Evolutionary conservation across 1,140 invertebrate species (phyloP), one percentile per base, ranked within the genome.

Genomic region (Camponotus pennsylvanicus): DNA sequence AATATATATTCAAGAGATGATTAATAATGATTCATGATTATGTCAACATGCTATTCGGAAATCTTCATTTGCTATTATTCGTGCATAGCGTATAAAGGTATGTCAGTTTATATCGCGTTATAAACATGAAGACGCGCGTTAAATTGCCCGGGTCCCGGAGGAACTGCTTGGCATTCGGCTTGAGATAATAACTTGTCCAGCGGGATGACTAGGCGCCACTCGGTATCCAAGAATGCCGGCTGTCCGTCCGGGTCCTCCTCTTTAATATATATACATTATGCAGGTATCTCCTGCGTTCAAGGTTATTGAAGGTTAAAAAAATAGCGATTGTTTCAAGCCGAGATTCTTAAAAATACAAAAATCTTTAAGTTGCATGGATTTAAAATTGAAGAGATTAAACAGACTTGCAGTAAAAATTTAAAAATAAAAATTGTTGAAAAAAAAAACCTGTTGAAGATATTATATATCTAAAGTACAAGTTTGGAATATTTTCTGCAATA

Each of bases 181-280:
- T 79, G 89, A 94, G 93, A 94, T 94, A 93, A 94, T 93, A 93
- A 94, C 88, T 93, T 88, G 92, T 91, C 86, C 86, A 70, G 55
- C 59, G 49, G 70, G 89, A 92, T 91, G 88, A 92, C 89, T 93
- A 92, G 93, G 92, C 93, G 92, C 91, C 93, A 91, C 80, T 89
- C 90, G 89, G 70, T 90, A 91, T 91, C 88, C 92, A 92, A 90
- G 91, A 94, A 94, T 93, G 92, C 86, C 89, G 92, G 21, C 67
- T 49, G 85, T 75, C 79, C 63, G 55, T 64, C 18, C 85, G 32
- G 34, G 32, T 89, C 69, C 57, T 87, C 37, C 55, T 52, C 37
- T 73, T 83, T 83, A 86, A 90, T 87, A 59, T 8, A 21, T 45
- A 59, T 57, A 37, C 55, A 83, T 75, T 83, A 83, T 67, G 27